phyloP scores from a whole-genome alignment of 1,140 invertebrate genomes.

The Drosophila subobscura region DNA sequence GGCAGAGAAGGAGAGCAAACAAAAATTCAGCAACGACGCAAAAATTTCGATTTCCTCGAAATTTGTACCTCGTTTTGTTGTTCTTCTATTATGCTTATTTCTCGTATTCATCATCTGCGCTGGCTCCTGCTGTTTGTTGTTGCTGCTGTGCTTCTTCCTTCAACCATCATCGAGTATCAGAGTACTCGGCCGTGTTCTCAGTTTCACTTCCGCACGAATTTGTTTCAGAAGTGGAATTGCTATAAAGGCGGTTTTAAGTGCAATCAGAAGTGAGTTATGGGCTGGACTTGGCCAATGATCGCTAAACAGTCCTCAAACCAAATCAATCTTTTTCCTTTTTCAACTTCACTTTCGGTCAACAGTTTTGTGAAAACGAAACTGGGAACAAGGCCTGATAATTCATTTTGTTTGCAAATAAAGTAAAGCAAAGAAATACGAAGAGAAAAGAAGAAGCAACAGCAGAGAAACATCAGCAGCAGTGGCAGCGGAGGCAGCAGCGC shows the following conservation, averaged over 20 bases:
- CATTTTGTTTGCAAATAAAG: conserved; percentile 69
- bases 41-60: conserved; percentile 79
- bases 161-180: conserved; percentile 33
- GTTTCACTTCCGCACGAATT: no score
- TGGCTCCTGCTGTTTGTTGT: conserved; percentile 34
- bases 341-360: conserved; percentile 25
- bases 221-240: no score
- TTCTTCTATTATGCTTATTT: conserved; percentile 73
- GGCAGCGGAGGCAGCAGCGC: conserved; percentile 43
- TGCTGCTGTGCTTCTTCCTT: conserved; percentile 33
- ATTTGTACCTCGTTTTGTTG: conserved; percentile 57
- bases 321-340: neutral
- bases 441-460: conserved; percentile 52
- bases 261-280: no score
- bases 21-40: conserved; percentile 72
- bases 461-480: conserved; percentile 16
- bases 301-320: neutral
- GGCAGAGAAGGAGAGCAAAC: conserved; percentile 30
- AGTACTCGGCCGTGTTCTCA: no score
- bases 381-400: conserved; percentile 7
- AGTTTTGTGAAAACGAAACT: conserved; percentile 21
- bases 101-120: conserved; percentile 14
- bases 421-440: conserved; percentile 16
- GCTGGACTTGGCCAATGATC: no score
- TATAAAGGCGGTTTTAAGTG: no score